Percentiles rank a stretch among this genome's conserved stretches.
These are phyloP conservation scores for Coronaproctus castanopsis DNA, from an alignment of 2,888 invertebrate species.

Conservation along the genomic window DNA sequence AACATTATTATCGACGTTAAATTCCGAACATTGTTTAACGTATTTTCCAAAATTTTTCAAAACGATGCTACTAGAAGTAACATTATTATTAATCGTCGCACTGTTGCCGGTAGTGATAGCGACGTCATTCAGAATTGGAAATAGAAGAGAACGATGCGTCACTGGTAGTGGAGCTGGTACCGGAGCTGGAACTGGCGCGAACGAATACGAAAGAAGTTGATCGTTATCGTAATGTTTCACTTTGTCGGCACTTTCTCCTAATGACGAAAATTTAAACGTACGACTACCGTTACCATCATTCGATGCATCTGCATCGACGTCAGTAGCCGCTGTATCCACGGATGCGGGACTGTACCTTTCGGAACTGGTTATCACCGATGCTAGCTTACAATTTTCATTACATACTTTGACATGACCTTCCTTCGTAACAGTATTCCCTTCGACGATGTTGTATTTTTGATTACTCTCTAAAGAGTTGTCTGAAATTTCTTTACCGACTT, in stretches of 20 bases:
- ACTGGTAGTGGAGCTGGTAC: constrained; percentile 2
- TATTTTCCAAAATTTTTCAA: background rate
- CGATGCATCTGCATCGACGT: background rate
- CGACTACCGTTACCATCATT: background rate
- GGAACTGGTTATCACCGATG: too few relatives aligned
- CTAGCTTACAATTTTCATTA: too few relatives aligned
- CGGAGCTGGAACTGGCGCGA: constrained; percentile 4
- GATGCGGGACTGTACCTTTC: background rate
- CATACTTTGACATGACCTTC: too few relatives aligned
- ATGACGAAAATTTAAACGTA: background rate
- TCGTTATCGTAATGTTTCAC: background rate
- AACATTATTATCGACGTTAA: background rate
- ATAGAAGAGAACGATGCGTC: background rate
- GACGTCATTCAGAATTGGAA: background rate
- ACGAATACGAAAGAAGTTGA: background rate
- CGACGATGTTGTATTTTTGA: too few relatives aligned
- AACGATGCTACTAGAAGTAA: background rate
- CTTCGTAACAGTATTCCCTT: too few relatives aligned
- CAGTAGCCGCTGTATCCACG: background rate
- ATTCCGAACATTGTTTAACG: background rate
- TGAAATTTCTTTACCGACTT: too few relatives aligned
- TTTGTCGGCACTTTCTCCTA: background rate
- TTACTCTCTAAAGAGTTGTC: too few relatives aligned
- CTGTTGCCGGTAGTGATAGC: background rate
- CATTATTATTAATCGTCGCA: background rate